Conservation (phyloP, 2,797 vertebrate genomes). For the Fringilla coelebs region DNA sequence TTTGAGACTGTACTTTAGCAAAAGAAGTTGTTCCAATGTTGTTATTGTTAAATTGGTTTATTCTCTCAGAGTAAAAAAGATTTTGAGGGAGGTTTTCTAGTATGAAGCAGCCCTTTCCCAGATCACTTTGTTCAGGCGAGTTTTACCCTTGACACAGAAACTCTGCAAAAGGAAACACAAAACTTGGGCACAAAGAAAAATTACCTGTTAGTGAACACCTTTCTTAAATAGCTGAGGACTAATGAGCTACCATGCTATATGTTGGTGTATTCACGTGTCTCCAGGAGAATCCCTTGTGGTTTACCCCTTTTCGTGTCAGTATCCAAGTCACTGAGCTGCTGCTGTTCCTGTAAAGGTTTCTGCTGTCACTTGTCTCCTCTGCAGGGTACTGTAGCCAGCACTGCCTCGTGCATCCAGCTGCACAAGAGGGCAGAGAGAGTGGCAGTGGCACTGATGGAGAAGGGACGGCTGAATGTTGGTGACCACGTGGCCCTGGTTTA, state of each 20-base stretch:
- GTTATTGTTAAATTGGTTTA: background rate
- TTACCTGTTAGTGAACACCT: background rate
- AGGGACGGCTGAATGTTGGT: constrained; percentile 85
- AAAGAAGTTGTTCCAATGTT: background rate
- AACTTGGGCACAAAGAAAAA: background rate
- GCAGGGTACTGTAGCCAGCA: constrained; percentile 89
- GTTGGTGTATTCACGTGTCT: background rate
- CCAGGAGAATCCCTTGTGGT: background rate
- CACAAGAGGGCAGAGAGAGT: constrained; percentile 93
- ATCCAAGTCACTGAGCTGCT: background rate
- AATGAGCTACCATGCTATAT: background rate
- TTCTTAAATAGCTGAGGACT: background rate
- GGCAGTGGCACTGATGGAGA: constrained; percentile 84
- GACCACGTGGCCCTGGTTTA: constrained; percentile 95
- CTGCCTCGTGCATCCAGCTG: constrained; percentile 90
- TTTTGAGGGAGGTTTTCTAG: background rate
- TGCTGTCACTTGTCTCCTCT: background rate
- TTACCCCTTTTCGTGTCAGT: background rate
- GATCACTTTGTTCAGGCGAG: background rate
- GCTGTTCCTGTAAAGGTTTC: background rate
- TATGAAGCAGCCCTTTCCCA: background rate
- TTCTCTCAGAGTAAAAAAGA: background rate
- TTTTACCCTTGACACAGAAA: background rate
- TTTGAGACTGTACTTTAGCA: background rate
- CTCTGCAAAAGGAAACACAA: background rate